A percentile compares a stretch with the other conserved stretches of the same genome.
phyloP scores from a whole-genome alignment of 2,113 vertebrate genomes.

The Reinhardtius hippoglossoides region DNA sequence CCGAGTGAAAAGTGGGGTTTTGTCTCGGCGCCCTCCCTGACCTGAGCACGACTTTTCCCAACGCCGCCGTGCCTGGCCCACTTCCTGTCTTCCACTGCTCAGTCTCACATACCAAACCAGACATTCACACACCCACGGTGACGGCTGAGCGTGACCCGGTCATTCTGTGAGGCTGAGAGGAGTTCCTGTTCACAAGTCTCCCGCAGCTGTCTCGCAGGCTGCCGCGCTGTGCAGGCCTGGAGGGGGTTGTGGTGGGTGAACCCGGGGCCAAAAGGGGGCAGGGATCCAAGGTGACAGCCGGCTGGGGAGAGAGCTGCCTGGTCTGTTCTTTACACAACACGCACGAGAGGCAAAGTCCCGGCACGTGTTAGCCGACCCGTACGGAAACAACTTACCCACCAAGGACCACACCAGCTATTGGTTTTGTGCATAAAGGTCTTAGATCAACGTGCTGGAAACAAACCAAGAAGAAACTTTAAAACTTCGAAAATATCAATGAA shows the following conservation, averaged over 20 bases:
- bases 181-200: slow-evolving; percentile 66
- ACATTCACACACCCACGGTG: slow-evolving; percentile 74
- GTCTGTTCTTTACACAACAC: slow-evolving; percentile 45
- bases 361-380: slow-evolving; percentile 25
- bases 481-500: background rate
- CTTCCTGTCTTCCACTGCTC: slow-evolving; percentile 70
- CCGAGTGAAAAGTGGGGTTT: slow-evolving; percentile 34
- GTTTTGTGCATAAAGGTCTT: background rate
- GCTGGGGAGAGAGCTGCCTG: slow-evolving; percentile 21
- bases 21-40: slow-evolving; percentile 44
- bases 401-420: background rate
- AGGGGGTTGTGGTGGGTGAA: slow-evolving; percentile 34
- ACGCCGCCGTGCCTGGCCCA: slow-evolving; percentile 38
- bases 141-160: slow-evolving; percentile 70
- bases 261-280: slow-evolving; percentile 27
- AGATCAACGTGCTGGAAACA: too few species aligned
- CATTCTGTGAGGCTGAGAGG: slow-evolving; percentile 59
- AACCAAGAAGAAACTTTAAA: too few species aligned
- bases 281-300: slow-evolving; percentile 41
- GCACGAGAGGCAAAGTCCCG: slow-evolving; percentile 11
- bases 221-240: slow-evolving; percentile 20
- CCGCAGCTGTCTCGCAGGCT: slow-evolving; percentile 59
- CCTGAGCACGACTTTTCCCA: slow-evolving; percentile 38
- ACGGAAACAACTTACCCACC: background rate
- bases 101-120: slow-evolving; percentile 65